Evolutionary conservation across 2,797 vertebrate genomes (phyloP).

Genomic region (Arrhamphus sclerolepis): DNA sequence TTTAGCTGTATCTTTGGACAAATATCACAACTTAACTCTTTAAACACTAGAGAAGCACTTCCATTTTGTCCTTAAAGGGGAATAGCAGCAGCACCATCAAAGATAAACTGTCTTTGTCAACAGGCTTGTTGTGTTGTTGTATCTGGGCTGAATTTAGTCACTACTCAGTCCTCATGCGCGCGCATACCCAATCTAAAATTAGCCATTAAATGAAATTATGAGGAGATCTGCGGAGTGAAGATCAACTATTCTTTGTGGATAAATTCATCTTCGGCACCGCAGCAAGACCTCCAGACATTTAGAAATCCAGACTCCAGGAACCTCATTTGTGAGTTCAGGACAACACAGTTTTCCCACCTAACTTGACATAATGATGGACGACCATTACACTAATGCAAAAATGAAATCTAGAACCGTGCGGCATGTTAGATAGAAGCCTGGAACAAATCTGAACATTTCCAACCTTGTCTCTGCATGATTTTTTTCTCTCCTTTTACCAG

Average conservation of each 20-base stretch:
- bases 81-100: background rate
- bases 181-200: constrained; percentile 29
- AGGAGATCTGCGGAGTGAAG: constrained; percentile 28
- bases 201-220: constrained; percentile 52
- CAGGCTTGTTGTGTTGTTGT: background rate
- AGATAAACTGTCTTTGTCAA: background rate
- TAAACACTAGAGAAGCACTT: too few species aligned
- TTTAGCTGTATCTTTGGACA: too few species aligned
- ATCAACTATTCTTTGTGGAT: constrained; percentile 33
- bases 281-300: constrained; percentile 37
- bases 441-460: constrained; percentile 1
- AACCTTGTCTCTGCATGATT: background rate
- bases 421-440: constrained; percentile 19
- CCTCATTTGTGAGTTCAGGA: constrained; percentile 33
- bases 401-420: constrained; percentile 25
- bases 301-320: too few species aligned
- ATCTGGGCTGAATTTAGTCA: background rate
- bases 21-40: too few species aligned
- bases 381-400: constrained; percentile 28
- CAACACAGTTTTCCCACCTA: constrained; percentile 24
- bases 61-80: too few species aligned
- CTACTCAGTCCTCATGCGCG: background rate
- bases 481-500: background rate
- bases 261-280: constrained; percentile 31
- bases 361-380: constrained; percentile 45